A percentile compares a stretch with the other conserved stretches of the same genome.
phyloP scores from a whole-genome alignment of 2,888 invertebrate species.

The Acrobasis consociella region DNA sequence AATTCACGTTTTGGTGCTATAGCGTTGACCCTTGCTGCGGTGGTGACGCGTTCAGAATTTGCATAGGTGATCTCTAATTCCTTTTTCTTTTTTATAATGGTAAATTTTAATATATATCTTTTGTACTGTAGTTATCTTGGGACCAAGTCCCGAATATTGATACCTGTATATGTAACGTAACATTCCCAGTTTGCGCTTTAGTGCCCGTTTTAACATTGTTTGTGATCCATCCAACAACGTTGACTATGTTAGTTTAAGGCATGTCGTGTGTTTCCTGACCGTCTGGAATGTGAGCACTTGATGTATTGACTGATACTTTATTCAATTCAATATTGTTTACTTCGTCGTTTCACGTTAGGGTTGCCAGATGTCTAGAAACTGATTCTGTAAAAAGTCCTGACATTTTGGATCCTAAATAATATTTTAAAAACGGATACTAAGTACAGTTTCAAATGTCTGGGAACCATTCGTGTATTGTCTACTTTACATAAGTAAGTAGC shows the following conservation, averaged over 20 bases:
- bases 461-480: no score
- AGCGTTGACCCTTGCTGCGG: constrained; percentile 64
- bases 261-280: constrained; percentile 71
- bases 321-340: constrained; percentile 36
- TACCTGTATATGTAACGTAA: constrained; percentile 79
- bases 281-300: constrained; percentile 45
- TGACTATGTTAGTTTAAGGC: constrained; percentile 71
- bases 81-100: constrained; percentile 60
- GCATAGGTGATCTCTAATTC: constrained; percentile 74
- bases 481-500: no score
- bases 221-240: constrained; percentile 79
- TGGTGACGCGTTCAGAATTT: constrained; percentile 54
- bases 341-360: constrained; percentile 21
- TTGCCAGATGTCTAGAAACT: neutral
- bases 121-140: constrained; percentile 62
- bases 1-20: constrained; percentile 57
- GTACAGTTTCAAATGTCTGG: neutral
- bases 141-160: constrained; percentile 68
- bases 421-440: neutral
- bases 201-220: constrained; percentile 73
- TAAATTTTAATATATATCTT: constrained; percentile 68
- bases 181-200: constrained; percentile 80
- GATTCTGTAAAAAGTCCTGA: neutral
- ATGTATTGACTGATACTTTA: constrained; percentile 58
- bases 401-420: neutral